These are phyloP conservation scores for Indicator maculatus DNA, from an alignment of 2,113 vertebrate species.

Conservation along the genomic window DNA sequence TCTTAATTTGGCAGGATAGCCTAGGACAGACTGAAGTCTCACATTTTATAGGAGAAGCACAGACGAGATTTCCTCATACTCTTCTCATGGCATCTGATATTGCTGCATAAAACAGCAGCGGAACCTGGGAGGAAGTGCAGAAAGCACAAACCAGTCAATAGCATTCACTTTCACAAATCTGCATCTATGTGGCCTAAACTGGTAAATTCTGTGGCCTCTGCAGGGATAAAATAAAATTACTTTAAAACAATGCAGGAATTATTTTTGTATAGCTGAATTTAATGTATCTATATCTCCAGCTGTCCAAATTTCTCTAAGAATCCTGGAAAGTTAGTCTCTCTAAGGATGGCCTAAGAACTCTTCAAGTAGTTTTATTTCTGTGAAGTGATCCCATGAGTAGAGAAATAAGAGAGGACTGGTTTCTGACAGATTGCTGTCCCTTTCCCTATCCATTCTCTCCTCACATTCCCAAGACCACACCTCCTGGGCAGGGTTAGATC, in stretches of 20 bases:
- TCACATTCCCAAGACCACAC: accelerated
- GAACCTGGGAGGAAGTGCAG: background rate
- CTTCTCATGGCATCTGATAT: background rate
- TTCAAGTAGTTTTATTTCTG: background rate
- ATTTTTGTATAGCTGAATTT: background rate
- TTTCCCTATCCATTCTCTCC: background rate
- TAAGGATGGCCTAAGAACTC: background rate
- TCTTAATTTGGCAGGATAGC: background rate
- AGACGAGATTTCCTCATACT: background rate
- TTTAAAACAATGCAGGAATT: background rate
- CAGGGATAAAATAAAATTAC: background rate
- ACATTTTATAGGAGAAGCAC: background rate
- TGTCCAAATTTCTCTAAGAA: background rate
- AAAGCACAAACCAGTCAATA: background rate
- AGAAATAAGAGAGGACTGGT: background rate
- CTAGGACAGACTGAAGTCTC: background rate
- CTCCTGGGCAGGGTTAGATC: background rate
- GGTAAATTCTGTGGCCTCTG: background rate
- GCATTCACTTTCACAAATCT: background rate
- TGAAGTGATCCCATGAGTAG: background rate
- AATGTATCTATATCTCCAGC: background rate
- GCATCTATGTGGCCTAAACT: background rate
- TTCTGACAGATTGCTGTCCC: background rate
- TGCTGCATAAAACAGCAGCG: background rate
- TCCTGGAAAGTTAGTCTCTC: background rate